Percentiles rank a stretch among this genome's conserved stretches.
Evolutionary conservation across 1,140 invertebrate species (phyloP).

Genomic region (Brachionus rotundiformis): DNA sequence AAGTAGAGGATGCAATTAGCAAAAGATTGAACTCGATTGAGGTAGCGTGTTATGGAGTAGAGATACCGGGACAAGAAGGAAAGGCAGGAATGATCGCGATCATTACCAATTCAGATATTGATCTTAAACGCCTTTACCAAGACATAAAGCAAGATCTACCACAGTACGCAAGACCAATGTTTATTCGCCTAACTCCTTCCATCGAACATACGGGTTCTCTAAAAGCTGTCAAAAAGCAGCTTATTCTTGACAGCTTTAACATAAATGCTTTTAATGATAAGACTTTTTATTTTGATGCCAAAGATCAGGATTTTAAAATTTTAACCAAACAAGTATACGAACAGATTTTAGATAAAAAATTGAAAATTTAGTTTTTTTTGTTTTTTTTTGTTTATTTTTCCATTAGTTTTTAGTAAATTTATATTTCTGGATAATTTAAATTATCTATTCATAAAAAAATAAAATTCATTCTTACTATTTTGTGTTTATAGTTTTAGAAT

Average conservation of each 20-base stretch:
- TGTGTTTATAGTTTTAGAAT: too few species aligned
- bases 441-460: too few species aligned
- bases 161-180: conserved; percentile 22
- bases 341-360: neutral
- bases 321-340: conserved; percentile 25
- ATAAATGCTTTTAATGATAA: conserved; percentile 14
- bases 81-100: conserved; percentile 35
- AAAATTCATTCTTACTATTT: too few species aligned
- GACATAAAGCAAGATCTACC: conserved; percentile 11
- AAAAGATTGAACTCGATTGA: conserved; percentile 69
- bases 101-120: neutral
- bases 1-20: conserved; percentile 90
- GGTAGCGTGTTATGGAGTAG: conserved; percentile 88
- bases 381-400: neutral
- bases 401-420: neutral
- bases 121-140: neutral
- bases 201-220: conserved; percentile 42
- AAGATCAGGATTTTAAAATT: neutral
- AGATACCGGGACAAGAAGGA: conserved; percentile 69
- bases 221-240: conserved; percentile 37
- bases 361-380: conserved; percentile 45
- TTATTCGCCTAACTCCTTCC: conserved; percentile 38
- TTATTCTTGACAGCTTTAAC: neutral
- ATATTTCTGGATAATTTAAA: neutral
- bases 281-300: conserved; percentile 18